phyloP scores from a whole-genome alignment of 2,113 vertebrate species.

The Porphyrio hochstetteri region DNA sequence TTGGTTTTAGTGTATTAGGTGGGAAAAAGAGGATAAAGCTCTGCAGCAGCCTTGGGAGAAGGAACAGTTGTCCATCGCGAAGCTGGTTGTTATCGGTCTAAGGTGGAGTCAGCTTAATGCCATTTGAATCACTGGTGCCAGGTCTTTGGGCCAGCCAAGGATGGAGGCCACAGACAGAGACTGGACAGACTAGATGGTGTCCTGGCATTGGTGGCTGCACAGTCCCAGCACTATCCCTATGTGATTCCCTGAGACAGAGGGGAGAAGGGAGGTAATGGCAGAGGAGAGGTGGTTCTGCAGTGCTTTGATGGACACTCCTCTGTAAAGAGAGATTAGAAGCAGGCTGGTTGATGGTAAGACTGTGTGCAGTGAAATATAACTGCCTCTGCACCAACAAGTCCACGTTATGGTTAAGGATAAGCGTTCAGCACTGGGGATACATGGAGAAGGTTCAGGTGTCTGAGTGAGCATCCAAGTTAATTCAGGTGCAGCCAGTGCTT shows the following conservation, averaged over 20 bases:
- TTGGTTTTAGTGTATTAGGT: background rate
- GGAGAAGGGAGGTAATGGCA: background rate
- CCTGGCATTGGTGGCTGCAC: background rate
- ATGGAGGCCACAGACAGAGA: background rate
- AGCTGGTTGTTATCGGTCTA: background rate
- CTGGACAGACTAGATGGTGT: background rate
- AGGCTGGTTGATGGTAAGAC: background rate
- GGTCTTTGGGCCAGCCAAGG: background rate
- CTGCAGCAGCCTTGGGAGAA: background rate
- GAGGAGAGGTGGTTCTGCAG: background rate
- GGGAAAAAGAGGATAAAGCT: background rate
- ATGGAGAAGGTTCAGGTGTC: background rate
- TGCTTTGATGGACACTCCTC: background rate
- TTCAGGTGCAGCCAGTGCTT: background rate
- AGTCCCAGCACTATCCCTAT: rapidly evolving
- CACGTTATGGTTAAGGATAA: background rate
- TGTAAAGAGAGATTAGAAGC: background rate
- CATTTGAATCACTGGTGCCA: background rate
- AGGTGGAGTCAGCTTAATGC: background rate
- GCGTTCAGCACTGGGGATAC: background rate
- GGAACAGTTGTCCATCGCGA: background rate
- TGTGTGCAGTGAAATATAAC: background rate
- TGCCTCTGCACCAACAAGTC: background rate
- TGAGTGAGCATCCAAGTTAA: background rate
- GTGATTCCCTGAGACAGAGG: background rate